Conservation (phyloP, 2,888 invertebrate species). For the Spodoptera littoralis region DNA sequence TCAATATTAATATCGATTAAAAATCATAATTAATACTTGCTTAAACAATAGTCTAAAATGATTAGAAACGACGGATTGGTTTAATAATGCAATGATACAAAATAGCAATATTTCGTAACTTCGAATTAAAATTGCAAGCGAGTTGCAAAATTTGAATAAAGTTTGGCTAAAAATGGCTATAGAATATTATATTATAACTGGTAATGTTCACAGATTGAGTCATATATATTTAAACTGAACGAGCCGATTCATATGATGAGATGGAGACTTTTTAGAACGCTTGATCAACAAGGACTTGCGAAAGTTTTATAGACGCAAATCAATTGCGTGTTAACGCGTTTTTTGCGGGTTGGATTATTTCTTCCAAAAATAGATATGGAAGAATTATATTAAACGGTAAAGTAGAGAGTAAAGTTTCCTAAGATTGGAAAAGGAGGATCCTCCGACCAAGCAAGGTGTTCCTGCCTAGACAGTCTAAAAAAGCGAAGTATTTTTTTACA, state of each 20-base stretch:
- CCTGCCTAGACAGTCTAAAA: too few species aligned
- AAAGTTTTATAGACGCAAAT: slow-evolving; percentile 33
- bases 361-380: background rate
- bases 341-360: slow-evolving; percentile 13
- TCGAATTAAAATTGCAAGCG: slow-evolving; percentile 20
- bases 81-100: background rate
- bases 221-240: slow-evolving; percentile 36
- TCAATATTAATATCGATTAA: too few species aligned
- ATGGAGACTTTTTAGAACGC: slow-evolving; percentile 40
- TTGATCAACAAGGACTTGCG: slow-evolving; percentile 41
- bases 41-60: background rate
- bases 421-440: too few species aligned
- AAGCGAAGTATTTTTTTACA: background rate
- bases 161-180: slow-evolving; percentile 9
- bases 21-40: too few species aligned
- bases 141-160: slow-evolving; percentile 44
- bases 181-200: slow-evolving; percentile 24
- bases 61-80: slow-evolving; percentile 29
- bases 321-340: slow-evolving; percentile 18
- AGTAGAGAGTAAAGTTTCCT: too few species aligned
- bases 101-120: slow-evolving; percentile 32
- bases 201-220: slow-evolving; percentile 30
- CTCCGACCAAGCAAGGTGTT: too few species aligned
- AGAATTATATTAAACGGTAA: background rate
- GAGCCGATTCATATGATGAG: slow-evolving; percentile 36